These are phyloP conservation scores for Cynopterus brachyotis DNA, from an alignment of 2,113 vertebrate species.

Conservation along the genomic window DNA sequence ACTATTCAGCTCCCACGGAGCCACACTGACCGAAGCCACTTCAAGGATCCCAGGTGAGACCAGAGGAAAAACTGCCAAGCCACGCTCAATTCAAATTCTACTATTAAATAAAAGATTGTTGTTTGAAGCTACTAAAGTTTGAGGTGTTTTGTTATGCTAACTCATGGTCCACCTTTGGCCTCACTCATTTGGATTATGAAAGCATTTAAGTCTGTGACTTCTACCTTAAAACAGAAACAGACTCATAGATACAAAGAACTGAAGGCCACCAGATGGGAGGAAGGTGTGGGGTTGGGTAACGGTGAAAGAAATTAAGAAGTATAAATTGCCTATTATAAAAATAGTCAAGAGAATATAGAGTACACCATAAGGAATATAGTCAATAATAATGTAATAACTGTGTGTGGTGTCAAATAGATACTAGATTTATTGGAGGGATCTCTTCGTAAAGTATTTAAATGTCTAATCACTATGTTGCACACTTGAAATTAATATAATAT, in stretches of 20 bases:
- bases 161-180: not conserved
- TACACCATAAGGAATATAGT: not conserved
- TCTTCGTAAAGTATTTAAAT: not conserved
- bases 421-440: not conserved
- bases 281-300: not conserved
- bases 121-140: not conserved
- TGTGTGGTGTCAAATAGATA: not conserved
- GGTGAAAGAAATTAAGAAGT: not conserved
- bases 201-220: not conserved
- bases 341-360: not conserved
- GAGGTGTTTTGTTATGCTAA: not conserved
- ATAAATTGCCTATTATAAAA: not conserved
- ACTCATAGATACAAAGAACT: not conserved
- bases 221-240: not conserved
- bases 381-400: not conserved
- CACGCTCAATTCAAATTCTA: not conserved
- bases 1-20: not conserved
- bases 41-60: not conserved
- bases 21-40: accelerated
- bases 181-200: not conserved
- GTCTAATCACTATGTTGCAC: not conserved
- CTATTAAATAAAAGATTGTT: not conserved
- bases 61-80: not conserved
- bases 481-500: not conserved
- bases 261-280: not conserved